Evolutionary conservation across 1,140 invertebrate genomes (phyloP), one percentile per base, ranked within the genome.

Genomic region (Drosophila ironensis): DNA sequence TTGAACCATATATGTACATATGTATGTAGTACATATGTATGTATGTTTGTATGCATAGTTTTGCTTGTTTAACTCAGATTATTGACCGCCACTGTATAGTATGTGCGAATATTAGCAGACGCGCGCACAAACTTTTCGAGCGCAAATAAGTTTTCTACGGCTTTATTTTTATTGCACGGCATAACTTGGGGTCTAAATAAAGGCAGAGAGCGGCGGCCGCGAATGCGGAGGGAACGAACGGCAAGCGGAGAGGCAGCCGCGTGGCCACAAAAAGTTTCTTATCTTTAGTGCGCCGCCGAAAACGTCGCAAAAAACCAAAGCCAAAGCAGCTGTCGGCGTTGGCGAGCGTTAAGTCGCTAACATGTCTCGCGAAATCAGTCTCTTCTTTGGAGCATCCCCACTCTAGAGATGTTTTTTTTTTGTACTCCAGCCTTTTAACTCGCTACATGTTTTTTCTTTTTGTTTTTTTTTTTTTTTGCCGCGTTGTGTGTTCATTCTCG

Each of bases 131-230:
- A 56, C 64, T 72, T 68, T 30, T 42, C 48, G 38, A 53, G 53
- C 52, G 67, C 69, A 84, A 73, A 77, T 69, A 77, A 54, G 61
- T 77, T 72, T 60, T 77, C 27, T 73, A 60, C 28, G 45, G 56
- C 46, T 44, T 47, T 84, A 48, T 72, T 72, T 73, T 76, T 59
- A 70, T 82, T 69, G 78, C 73, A 76, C 61, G 72, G 28, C 68
- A 56, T 57, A 69, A 73, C 72, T 77, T 84, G 72, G 77, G 81
- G 72, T 84, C 73, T 64, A 72, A 64, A 64, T 64, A 72, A 63
- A 63, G 50, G 38, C 70, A 27, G 47, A 33, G 1, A 33, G 30
- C 30, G 14, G 30, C 11, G 14, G 30, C 30, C 11, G 4, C 11
- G n/a, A 12, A 14, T 17, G 19, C 42, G 33, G 45, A 25, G 33